phyloP scores from a whole-genome alignment of 2,797 vertebrate species.

The Tamandua tetradactyla region DNA sequence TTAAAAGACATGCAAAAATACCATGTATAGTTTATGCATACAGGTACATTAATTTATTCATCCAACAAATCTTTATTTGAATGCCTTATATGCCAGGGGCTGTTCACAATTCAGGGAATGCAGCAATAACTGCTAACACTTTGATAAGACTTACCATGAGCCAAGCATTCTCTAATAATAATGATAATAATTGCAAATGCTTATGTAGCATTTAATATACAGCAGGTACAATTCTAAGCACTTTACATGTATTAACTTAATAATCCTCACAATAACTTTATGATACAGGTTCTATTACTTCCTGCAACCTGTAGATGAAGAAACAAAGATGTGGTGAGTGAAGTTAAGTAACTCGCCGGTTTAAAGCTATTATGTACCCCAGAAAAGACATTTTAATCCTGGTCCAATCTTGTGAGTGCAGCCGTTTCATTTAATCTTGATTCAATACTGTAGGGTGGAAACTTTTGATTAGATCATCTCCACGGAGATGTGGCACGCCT shows the following conservation, averaged over 20 bases:
- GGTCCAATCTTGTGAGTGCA: no score
- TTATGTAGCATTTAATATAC: neutral
- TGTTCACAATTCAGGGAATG: neutral
- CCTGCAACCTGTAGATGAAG: neutral
- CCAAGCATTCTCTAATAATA: neutral
- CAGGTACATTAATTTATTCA: neutral
- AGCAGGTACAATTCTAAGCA: neutral
- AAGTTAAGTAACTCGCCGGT: neutral
- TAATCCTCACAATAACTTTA: neutral
- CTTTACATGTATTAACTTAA: neutral
- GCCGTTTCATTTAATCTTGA: no score
- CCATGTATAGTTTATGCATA: neutral
- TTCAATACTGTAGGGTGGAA: no score
- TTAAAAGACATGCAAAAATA: neutral
- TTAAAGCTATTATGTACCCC: no score
- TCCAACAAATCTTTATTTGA: neutral
- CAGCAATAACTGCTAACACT: neutral
- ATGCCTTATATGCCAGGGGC: neutral
- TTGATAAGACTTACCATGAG: neutral
- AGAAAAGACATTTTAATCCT: no score
- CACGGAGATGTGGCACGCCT: no score
- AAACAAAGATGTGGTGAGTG: neutral
- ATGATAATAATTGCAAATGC: neutral
- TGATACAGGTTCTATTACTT: neutral
- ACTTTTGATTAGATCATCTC: no score